Percentiles rank a stretch among this genome's conserved stretches.
Evolutionary conservation across 92 coral and sea anemone genomes (phyloP).

Genomic region (Palythoa heliodiscus): DNA sequence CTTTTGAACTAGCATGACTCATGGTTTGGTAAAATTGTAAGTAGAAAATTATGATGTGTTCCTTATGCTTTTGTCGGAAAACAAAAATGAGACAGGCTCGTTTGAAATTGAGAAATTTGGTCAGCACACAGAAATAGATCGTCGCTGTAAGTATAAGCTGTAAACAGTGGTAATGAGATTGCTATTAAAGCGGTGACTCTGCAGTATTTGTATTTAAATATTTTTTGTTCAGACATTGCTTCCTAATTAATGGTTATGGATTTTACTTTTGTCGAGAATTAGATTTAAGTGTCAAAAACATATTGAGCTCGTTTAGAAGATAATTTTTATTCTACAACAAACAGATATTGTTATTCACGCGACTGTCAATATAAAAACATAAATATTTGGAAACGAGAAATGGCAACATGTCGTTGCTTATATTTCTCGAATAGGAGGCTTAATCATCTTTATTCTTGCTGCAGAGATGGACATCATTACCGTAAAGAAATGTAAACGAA

Average conservation of each 20-base stretch:
- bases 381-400: background rate
- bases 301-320: conserved; percentile 2
- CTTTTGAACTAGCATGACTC: conserved; percentile 5
- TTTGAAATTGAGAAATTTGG: background rate
- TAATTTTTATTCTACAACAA: background rate
- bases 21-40: background rate
- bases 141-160: background rate
- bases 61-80: conserved; percentile 4
- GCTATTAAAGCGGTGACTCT: background rate
- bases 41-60: conserved; percentile 6
- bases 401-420: too few species aligned
- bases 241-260: background rate
- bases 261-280: conserved; percentile 23
- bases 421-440: too few species aligned
- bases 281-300: conserved; percentile 14
- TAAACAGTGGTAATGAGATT: background rate
- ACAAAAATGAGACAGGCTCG: background rate
- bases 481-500: too few species aligned
- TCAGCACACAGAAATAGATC: background rate
- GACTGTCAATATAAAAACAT: background rate
- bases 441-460: too few species aligned
- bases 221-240: background rate
- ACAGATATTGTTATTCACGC: background rate
- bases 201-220: background rate
- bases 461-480: too few species aligned